These are phyloP conservation scores for Xanthorhoe spadicearia DNA, from an alignment of 2,888 invertebrate genomes.

Conservation along the genomic window DNA sequence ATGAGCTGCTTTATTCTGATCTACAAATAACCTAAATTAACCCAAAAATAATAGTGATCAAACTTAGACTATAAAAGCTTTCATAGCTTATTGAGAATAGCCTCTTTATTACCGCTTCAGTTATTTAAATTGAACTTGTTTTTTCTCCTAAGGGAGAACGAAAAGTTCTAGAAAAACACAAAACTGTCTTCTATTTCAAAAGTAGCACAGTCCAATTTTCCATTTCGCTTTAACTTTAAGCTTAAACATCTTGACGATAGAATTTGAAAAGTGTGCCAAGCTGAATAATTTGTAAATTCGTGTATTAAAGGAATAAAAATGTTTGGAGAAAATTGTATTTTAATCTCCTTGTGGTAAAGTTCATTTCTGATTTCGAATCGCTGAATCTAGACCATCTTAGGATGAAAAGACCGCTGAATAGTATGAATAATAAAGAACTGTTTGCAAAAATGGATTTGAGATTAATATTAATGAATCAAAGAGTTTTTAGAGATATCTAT, in stretches of 20 bases:
- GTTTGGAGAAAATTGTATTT: constrained; percentile 11
- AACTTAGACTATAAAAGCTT: constrained; percentile 23
- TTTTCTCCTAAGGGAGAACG: constrained; percentile 45
- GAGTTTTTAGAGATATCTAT: constrained; percentile 8
- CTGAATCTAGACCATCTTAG: constrained; percentile 31
- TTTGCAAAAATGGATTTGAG: constrained; percentile 33
- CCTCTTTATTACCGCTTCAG: constrained; percentile 51
- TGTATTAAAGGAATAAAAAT: constrained; percentile 14
- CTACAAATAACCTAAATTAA: constrained; percentile 17
- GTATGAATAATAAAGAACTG: constrained; percentile 35
- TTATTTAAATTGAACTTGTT: constrained; percentile 61
- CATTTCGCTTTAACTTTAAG: constrained; percentile 27
- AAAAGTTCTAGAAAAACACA: constrained; percentile 12
- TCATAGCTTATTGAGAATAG: constrained; percentile 49
- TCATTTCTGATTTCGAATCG: constrained; percentile 17
- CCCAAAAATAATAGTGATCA: constrained; percentile 31
- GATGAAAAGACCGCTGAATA: constrained; percentile 30
- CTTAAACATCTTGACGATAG: constrained; percentile 36
- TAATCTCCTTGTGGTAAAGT: constrained; percentile 21
- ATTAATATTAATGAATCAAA: constrained; percentile 33
- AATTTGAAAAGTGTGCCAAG: constrained; percentile 18
- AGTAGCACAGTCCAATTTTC: constrained; percentile 20
- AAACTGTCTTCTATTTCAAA: constrained; percentile 20
- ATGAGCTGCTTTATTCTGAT: too few relatives aligned
- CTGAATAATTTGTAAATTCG: constrained; percentile 29